Base-by-base conservation (phyloP, 1,140 invertebrate genomes). In the Macrocentrus cingulum region DNA sequence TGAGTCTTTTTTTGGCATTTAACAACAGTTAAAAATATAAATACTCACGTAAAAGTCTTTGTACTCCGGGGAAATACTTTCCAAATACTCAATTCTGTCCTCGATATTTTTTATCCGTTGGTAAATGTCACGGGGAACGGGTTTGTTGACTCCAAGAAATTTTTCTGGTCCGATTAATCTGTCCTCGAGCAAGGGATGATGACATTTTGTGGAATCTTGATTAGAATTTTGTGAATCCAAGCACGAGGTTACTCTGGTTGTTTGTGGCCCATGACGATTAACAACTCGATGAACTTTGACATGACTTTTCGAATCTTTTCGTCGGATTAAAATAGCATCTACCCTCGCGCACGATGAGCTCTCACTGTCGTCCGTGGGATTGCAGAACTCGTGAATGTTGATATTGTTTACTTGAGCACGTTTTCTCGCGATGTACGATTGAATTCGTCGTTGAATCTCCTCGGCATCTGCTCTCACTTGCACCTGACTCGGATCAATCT, bases 61-160 rank as follows among this genome's bases (percentile, higher is more conserved):
- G 63, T 90, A 90, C 71, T 89, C 88, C 0, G 88, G 88, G 15
- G 87, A 89, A 61, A 86, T 69, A 16, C 86, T 82, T 77, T 90
- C 88, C 16, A 89, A 71, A 62, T 82, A 77, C 23, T 88, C 69
- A 60, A 90, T 80, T 61, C 83, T 74, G 66, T 89, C 80, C 75
- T 90, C 88, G 7, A 89, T 77, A 42, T 74, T 69, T 74, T 89
- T 88, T 0, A 90, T 65, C 53, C 88, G 79, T 61, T 79, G 65
- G 54, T 85, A 87, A 51, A 89, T 71, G 73, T 84, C 81, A 64
- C 73, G 81, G 0, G 84, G 77, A 2, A 84, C 76, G 9, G 81
- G 79, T 67, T 80, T 81, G 16, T 71, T 75, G 25, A 85, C 65
- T 15, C 76, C 80, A 44, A 86, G 71, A 68, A 83, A 80, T 58